Evolutionary conservation across 2,888 invertebrate species (phyloP).

Genomic region (Eupithecia tripunctaria): DNA sequence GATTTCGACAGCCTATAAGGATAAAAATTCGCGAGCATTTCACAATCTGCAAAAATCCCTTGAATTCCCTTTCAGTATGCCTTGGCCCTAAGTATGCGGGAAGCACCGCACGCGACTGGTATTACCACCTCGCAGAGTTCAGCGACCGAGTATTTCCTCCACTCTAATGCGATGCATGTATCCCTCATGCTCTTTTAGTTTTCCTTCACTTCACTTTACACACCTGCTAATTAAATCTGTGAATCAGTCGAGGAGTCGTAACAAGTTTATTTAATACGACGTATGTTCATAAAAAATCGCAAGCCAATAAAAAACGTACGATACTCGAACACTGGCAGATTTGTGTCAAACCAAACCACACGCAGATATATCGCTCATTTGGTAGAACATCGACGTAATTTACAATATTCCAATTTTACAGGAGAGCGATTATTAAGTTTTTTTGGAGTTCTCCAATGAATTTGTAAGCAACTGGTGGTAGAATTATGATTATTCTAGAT

Average conservation of each 20-base stretch:
- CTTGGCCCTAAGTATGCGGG: background rate
- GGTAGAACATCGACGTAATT: no score
- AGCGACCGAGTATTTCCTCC: constrained; percentile 14
- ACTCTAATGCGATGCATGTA: constrained; percentile 11
- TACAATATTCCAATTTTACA: no score
- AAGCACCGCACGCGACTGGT: constrained; percentile 16
- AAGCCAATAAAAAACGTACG: background rate
- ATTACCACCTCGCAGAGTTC: constrained; percentile 17
- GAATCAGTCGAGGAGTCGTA: background rate
- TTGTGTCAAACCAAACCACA: background rate
- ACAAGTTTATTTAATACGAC: background rate
- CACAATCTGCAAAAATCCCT: constrained; percentile 1
- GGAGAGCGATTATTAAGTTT: no score
- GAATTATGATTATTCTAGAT: no score
- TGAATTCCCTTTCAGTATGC: background rate
- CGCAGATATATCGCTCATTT: no score
- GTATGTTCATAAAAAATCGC: background rate
- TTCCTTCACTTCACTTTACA: background rate
- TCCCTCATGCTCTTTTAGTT: constrained; percentile 7
- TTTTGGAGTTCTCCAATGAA: no score
- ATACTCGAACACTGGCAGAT: background rate
- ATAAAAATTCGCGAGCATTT: background rate
- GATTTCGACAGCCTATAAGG: background rate
- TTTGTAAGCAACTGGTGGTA: no score
- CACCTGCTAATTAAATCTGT: background rate